Evolutionary conservation across 2,797 vertebrate species (phyloP).

Genomic region (Sitta carolinensis): DNA sequence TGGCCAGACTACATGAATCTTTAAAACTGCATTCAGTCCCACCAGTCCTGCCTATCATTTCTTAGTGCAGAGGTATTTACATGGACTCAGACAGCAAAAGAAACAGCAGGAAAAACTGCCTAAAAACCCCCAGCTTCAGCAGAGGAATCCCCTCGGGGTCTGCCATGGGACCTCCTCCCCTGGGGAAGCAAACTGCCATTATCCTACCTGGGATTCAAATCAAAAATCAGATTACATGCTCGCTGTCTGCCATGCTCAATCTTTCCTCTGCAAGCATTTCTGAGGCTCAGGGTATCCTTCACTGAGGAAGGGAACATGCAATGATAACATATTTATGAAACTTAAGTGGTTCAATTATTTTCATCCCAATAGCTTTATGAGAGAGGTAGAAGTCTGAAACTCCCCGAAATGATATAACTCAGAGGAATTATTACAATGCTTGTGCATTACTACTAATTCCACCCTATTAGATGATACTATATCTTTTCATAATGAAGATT

Average conservation of each 20-base stretch:
- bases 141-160: not conserved
- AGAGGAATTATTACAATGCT: slow-evolving; percentile 67
- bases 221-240: not conserved
- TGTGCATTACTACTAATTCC: slow-evolving; percentile 71
- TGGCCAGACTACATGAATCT: not conserved
- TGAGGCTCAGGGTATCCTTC: slow-evolving; percentile 24
- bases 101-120: not conserved
- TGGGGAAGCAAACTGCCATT: not conserved
- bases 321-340: slow-evolving; percentile 51
- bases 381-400: slow-evolving; percentile 53
- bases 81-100: fast-evolving
- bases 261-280: slow-evolving; percentile 42
- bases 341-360: slow-evolving; percentile 49
- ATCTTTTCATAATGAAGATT: slow-evolving; percentile 73
- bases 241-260: not conserved
- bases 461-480: slow-evolving; percentile 69
- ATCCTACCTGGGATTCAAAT: not conserved
- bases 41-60: not conserved
- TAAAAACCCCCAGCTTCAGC: not conserved
- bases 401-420: slow-evolving; percentile 58
- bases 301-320: slow-evolving; percentile 28
- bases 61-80: not conserved
- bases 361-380: slow-evolving; percentile 53
- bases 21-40: not conserved
- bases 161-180: not conserved